Percentiles rank a stretch among this genome's conserved stretches.
Evolutionary conservation across 2,888 invertebrate species (phyloP).

Genomic region (Drosophila anomalipes): DNA sequence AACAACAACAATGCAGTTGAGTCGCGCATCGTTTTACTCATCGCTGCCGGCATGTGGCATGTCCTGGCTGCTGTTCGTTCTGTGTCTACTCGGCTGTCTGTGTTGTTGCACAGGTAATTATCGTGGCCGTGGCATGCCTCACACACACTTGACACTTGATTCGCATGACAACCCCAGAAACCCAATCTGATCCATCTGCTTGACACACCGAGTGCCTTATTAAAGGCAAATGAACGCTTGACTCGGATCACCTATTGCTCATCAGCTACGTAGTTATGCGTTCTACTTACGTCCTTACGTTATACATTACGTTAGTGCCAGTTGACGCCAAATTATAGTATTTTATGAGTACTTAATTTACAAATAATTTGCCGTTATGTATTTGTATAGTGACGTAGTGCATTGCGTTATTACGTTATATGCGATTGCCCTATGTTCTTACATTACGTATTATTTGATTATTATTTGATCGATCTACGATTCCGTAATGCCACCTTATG

Average conservation of each 20-base stretch:
- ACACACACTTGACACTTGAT: constrained; percentile 36
- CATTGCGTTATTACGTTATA: not conserved
- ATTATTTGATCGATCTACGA: not conserved
- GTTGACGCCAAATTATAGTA: not conserved
- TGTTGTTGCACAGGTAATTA: constrained; percentile 75
- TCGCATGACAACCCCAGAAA: constrained; percentile 17
- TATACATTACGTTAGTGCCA: not conserved
- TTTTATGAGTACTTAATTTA: not conserved
- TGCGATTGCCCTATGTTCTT: not conserved
- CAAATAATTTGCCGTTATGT: not conserved
- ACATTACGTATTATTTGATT: not conserved
- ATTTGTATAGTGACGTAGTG: not conserved
- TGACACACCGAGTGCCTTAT: not conserved
- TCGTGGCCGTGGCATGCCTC: constrained; percentile 18
- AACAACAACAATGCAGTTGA: constrained; percentile 44
- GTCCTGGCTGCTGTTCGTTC: constrained; percentile 66
- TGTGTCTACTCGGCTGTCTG: constrained; percentile 68
- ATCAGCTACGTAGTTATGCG: not conserved
- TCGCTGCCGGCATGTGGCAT: constrained; percentile 61
- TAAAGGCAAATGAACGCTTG: constrained; percentile 8
- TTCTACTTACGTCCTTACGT: constrained; percentile 19
- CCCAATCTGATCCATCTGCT: not conserved
- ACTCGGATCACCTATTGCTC: constrained; percentile 14
- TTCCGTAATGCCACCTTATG: not conserved
- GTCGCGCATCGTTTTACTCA: constrained; percentile 45